Evolutionary conservation across 2,888 invertebrate species (phyloP), one percentile per base, ranked within the genome.

Genomic region (Kuschelorhynchus macadamiae): DNA sequence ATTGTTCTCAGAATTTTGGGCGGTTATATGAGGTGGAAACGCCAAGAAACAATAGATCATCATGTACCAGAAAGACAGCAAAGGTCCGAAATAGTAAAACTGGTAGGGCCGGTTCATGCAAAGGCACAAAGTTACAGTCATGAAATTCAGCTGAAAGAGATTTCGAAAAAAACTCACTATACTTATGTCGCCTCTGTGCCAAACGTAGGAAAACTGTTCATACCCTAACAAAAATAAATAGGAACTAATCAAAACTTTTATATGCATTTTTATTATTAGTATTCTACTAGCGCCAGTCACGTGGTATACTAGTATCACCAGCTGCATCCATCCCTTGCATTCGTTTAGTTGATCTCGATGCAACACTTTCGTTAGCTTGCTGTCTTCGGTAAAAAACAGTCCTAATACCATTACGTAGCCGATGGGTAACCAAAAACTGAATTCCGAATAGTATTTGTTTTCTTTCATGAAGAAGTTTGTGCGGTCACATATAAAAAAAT

Each of bases 391-490:
- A 81, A 98, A 98, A 85, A 98, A 98, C 75, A 98, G 83, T 0
- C 97, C 98, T 67, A 98, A 84, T 0, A 95, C 95, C 80, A 95
- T 92, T 42, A 98, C 92, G 81, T 98, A 98, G 0, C 94, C 95
- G 12, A 98, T 91, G 0, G 98, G 98, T 75, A 98, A 85, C 93
- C 97, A 97, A 84, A 98, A 98, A 80, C 96, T 97, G 81, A 97
- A 93, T 80, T 95, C 94, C 0, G 97, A 97, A 79, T 96, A 98
- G 80, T 97, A 97, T 81, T 98, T 98, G 83, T 98, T 98, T 85
- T 98, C 98, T 83, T 98, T 98, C 98, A 98, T 98, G 79, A 98
- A 98, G 86, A 97, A 97, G 81, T 95, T 97, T 1, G 97, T 97
- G 72, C 97, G 89, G 83, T 98, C 98, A 83, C 97, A 98, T 0